Base-by-base conservation (phyloP, 2,113 vertebrate genomes). In the Myotis yumanensis region DNA sequence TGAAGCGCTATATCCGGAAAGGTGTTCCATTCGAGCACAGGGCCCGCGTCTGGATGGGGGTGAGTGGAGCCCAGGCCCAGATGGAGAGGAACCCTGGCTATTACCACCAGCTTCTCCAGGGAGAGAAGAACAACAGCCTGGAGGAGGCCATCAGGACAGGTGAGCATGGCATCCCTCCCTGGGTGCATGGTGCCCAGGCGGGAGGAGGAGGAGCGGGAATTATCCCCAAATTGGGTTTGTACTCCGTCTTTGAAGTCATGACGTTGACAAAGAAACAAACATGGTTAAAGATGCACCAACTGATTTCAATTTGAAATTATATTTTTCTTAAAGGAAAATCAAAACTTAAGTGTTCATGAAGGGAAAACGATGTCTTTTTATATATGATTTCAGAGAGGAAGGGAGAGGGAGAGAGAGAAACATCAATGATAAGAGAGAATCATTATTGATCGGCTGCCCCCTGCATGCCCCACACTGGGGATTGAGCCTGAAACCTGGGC, bases 1-100 rank as follows among this genome's bases (percentile, higher is more conserved):
- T 99, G 96, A 99, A 99, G 96, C 98, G 99, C 90, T 99, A 99
- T 1, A 98, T 99, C 89, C 99, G 99, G 81, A 99, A 99, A 96
- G 99, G 99, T 3, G 97, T 99, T 46, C 99, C 99, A 0, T 98
- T 98, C 46, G 99, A 99, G 96, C 99, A 99, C 94, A 98, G 99
- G 0, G 97, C 99, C 30, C 97, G 97, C 15, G 98, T 99, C 86
- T 99, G 99, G 99, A 99, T 99, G 99, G 98, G 98, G 5, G 98
- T 99, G 46, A 99, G 99, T 3, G 99, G 99, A 2, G 99, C 99
- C 3, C 99, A 99, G 98, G 97, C 98, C 52, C 98, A 93, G 93
- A 98, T 99, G 98, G 99, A 99, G 69, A 98, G 90, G 91, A 99
- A 99, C 86, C 98, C 98, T 0, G 99, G 99, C 11, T 99, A 99